These are phyloP conservation scores for Blastomussa wellsi DNA, from an alignment of 92 coral and sea anemone species.

Conservation along the genomic window DNA sequence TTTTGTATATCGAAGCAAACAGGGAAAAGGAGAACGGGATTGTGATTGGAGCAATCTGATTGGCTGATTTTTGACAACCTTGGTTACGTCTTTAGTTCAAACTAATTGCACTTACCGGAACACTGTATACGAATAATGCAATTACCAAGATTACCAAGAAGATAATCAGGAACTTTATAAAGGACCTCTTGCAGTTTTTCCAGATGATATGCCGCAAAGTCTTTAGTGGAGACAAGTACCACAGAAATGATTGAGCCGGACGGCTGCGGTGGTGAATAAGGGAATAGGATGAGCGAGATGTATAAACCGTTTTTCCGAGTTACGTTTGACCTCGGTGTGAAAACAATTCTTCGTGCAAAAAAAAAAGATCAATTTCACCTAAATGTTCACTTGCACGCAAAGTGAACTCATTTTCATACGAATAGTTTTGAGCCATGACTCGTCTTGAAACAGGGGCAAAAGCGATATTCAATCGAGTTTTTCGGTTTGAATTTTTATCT, in stretches of 20 bases:
- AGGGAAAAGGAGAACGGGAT: neutral
- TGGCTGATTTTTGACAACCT: neutral
- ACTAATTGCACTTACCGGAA: neutral
- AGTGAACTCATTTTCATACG: too few relatives aligned
- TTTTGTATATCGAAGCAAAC: neutral
- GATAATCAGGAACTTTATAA: conserved; percentile 33
- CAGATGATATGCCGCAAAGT: conserved; percentile 49
- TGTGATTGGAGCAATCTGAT: too few relatives aligned
- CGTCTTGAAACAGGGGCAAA: too few relatives aligned
- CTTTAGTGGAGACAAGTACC: conserved; percentile 55
- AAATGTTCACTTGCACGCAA: too few relatives aligned
- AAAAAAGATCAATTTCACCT: too few relatives aligned
- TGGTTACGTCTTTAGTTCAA: neutral
- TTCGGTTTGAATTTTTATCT: too few relatives aligned
- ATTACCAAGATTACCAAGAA: conserved; percentile 19
- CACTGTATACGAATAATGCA: conserved; percentile 13
- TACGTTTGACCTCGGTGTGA: neutral
- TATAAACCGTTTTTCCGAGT: neutral
- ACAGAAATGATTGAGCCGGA: conserved; percentile 55
- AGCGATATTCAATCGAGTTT: too few relatives aligned
- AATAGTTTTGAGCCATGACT: too few relatives aligned
- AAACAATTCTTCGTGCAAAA: too few relatives aligned
- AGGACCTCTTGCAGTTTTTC: conserved; percentile 45
- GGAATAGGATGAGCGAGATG: neutral
- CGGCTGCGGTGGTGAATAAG: conserved; percentile 32